phyloP scores from a whole-genome alignment of 64 coral and sea anemone species.

The Anthopleura sola region DNA sequence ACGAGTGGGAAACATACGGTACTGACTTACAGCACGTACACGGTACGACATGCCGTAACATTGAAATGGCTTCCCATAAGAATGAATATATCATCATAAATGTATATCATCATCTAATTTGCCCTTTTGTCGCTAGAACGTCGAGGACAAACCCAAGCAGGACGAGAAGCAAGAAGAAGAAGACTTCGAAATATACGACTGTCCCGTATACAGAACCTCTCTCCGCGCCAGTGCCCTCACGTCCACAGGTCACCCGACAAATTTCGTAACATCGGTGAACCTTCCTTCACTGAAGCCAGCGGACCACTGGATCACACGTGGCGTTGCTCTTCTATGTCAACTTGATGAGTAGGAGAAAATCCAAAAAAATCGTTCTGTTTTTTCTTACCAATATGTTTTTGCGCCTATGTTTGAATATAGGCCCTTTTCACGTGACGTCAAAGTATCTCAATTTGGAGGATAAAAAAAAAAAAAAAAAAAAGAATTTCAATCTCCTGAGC shows the following conservation, averaged over 20 bases:
- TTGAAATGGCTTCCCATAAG: no score
- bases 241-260: slow-evolving; percentile 78
- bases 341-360: slow-evolving; percentile 56
- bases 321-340: slow-evolving; percentile 85
- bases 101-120: background rate
- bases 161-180: slow-evolving; percentile 48
- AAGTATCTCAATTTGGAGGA: no score
- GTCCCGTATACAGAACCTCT: slow-evolving; percentile 86
- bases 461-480: no score
- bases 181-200: slow-evolving; percentile 61
- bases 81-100: no score
- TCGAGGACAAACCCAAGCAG: slow-evolving; percentile 24
- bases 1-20: no score
- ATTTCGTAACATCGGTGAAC: slow-evolving; percentile 78
- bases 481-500: no score
- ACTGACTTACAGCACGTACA: no score
- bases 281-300: slow-evolving; percentile 65
- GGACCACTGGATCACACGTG: slow-evolving; percentile 92
- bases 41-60: no score
- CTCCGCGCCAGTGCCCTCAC: slow-evolving; percentile 84
- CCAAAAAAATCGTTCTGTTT: no score
- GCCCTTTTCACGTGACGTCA: no score
- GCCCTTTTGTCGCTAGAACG: background rate
- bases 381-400: no score
- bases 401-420: no score